Evolutionary conservation across 1,140 invertebrate species (phyloP).

Genomic region (Cotesia chilonis): DNA sequence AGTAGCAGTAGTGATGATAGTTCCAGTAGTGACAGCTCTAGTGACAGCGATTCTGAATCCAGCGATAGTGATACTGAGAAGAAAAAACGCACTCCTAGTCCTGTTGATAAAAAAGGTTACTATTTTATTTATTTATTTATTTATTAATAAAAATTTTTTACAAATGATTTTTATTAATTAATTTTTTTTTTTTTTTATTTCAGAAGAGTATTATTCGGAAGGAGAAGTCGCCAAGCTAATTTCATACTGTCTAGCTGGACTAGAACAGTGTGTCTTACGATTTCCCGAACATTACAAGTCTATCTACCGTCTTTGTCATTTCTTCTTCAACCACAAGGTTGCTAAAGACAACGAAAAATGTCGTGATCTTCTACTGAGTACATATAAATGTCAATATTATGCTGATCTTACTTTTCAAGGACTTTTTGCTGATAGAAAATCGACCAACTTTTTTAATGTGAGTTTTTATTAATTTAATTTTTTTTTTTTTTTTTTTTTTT

Average conservation of each 20-base stretch:
- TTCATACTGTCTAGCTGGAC: conserved; percentile 74
- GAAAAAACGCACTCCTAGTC: conserved; percentile 47
- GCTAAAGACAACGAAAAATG: conserved; percentile 75
- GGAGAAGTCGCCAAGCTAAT: conserved; percentile 61
- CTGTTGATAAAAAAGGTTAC: conserved; percentile 48
- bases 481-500: too few species aligned
- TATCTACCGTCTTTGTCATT: conserved; percentile 85
- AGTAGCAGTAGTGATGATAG: conserved; percentile 61
- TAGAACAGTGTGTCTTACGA: conserved; percentile 84
- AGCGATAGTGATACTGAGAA: conserved; percentile 57
- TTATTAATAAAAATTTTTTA: conserved; percentile 21
- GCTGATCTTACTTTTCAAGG: conserved; percentile 76
- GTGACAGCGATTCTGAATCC: conserved; percentile 59
- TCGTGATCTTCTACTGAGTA: conserved; percentile 76
- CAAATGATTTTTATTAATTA: conserved; percentile 10
- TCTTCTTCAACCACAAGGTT: conserved; percentile 79
- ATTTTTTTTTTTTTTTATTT: conserved; percentile 38
- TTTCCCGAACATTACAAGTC: conserved; percentile 95
- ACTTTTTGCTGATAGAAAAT: conserved; percentile 85
- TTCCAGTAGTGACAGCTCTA: conserved; percentile 58
- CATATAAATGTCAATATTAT: conserved; percentile 70
- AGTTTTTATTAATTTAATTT: conserved; percentile 47
- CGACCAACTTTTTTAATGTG: conserved; percentile 89
- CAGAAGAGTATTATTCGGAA: conserved; percentile 58
- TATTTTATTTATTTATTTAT: not conserved